These are phyloP conservation scores for Parthenolecanium corni DNA, from an alignment of 2,888 invertebrate genomes.

Conservation along the genomic window DNA sequence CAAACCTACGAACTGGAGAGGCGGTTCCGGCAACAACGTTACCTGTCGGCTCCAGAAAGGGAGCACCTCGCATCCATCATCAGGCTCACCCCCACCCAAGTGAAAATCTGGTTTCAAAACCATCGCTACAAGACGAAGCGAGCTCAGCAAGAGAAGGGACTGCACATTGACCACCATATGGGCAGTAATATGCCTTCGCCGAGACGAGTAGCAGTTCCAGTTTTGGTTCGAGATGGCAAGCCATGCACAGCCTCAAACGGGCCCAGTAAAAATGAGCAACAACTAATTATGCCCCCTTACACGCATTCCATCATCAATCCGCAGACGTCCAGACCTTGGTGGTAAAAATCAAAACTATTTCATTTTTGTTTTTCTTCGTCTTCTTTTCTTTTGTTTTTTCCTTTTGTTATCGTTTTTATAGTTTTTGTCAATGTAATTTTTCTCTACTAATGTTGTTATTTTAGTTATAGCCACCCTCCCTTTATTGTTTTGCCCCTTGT, in stretches of 20 bases:
- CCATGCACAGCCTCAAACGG: constrained; percentile 52
- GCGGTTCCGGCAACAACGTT: constrained; percentile 88
- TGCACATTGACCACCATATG: constrained; percentile 34
- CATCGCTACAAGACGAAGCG: constrained; percentile 98
- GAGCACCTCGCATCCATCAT: constrained; percentile 94
- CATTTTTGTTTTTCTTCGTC: constrained; percentile 4
- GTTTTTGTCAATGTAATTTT: too few relatives aligned
- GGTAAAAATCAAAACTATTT: constrained; percentile 22
- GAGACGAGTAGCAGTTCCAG: constrained; percentile 84
- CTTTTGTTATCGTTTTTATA: background rate
- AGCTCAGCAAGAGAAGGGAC: constrained; percentile 82
- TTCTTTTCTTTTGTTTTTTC: constrained; percentile 12
- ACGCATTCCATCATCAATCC: constrained; percentile 42
- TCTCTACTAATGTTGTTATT: too few relatives aligned
- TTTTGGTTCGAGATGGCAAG: constrained; percentile 86
- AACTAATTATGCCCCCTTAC: constrained; percentile 36
- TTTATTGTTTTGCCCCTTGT: too few relatives aligned
- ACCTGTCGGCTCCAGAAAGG: constrained; percentile 92
- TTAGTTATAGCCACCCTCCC: too few relatives aligned
- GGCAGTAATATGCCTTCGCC: constrained; percentile 62
- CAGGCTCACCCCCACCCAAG: constrained; percentile 88
- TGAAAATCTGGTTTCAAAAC: constrained; percentile 98
- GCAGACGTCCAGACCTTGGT: constrained; percentile 40
- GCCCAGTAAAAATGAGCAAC: constrained; percentile 31
- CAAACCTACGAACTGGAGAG: constrained; percentile 94